A percentile compares a stretch with the other conserved stretches of the same genome.
These are phyloP conservation scores for Petromus typicus DNA, from an alignment of 2,113 vertebrate species.

Conservation along the genomic window DNA sequence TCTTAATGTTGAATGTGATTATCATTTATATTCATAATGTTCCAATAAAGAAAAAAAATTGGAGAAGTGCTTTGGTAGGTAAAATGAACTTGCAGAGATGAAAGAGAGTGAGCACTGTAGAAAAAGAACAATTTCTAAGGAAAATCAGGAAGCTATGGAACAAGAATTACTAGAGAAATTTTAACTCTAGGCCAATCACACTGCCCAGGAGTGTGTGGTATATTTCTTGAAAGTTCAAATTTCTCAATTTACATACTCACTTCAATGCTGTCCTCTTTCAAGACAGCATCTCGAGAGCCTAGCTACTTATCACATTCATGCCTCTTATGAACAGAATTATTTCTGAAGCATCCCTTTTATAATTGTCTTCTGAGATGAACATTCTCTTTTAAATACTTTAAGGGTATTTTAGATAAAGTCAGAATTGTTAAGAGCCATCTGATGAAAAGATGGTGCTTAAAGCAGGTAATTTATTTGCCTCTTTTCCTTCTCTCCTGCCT, in stretches of 20 bases:
- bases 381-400: slow-evolving; percentile 55
- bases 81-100: not conserved
- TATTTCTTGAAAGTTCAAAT: slow-evolving; percentile 42
- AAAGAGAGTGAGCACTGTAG: not conserved
- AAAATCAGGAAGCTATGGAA: not conserved
- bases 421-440: slow-evolving; percentile 53
- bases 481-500: no score
- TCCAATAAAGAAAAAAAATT: slow-evolving; percentile 12
- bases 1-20: no score
- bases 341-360: slow-evolving; percentile 47
- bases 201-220: not conserved
- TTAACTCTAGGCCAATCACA: not conserved
- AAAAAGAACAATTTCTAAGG: not conserved
- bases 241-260: not conserved
- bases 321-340: slow-evolving; percentile 15
- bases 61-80: not conserved
- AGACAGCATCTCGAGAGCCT: not conserved
- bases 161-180: slow-evolving; percentile 28
- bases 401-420: slow-evolving; percentile 57
- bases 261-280: not conserved
- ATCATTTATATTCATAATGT: no score
- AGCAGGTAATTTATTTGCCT: not conserved
- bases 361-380: slow-evolving; percentile 59
- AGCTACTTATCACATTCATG: not conserved
- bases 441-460: not conserved